Evolutionary conservation across 2,113 vertebrate genomes (phyloP), one percentile per base, ranked within the genome.

Genomic region (Silurus glanis): DNA sequence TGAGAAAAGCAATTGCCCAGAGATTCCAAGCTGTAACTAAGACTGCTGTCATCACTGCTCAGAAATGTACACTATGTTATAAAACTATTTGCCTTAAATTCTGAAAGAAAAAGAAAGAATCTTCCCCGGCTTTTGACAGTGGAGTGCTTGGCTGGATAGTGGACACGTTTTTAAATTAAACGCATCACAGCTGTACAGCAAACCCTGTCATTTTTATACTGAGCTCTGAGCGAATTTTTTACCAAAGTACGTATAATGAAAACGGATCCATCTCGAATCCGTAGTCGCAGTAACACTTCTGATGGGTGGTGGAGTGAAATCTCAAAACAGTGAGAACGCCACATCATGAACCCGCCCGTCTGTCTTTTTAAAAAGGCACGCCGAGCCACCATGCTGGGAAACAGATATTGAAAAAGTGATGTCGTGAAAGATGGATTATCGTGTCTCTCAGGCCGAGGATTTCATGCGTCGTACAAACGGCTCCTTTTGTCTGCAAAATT

Each of bases 401-500:
- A 19, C 80, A 64, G 56, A 78, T 72, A 71, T 62, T 67, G 45
- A 85, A 83, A 87, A 87, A 74, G 37, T 81, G 71, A 61, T 47
- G 45, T 51, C 23, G 78, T 61, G 78, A 23, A 45, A 45, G 78
- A 80, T 80, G 69, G 53, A 89, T 62, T 78, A 79, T 80, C 51
- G 59, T 53, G 79, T 83, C 80, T 75, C 55, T 53, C 37, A 49
- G 74, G 72, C 72, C 82, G 74, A 85, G 79, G 69, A 69, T 82
- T 88, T 86, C 51, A 82, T 56, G 75, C 45, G 59, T 83, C 84
- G 82, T 61, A 61, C 61, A 86, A 87, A 78, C 17, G 12, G 37
- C 72, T 80, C 64, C 66, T 82, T 37, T 71, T 82, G 81, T 84
- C 82, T 81, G 84, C 9, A 47, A 81, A 82, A 85, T 82, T 25